A percentile compares a stretch with the other conserved stretches of the same genome.
Conservation (phyloP, 2,113 vertebrate genomes). For the Micronycteris hirsuta region DNA sequence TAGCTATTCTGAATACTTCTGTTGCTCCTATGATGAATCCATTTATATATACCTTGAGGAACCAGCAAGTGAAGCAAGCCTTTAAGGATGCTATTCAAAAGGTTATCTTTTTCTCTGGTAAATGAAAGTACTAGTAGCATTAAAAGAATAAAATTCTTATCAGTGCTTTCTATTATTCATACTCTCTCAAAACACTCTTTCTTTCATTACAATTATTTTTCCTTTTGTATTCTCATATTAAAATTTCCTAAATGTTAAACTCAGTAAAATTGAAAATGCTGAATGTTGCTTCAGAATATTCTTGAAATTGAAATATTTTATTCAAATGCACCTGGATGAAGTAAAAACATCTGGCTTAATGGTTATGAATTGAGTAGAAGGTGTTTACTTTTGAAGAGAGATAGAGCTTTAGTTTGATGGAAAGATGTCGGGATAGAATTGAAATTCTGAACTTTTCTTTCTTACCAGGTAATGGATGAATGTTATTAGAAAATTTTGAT, state of each 20-base stretch:
- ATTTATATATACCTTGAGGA: conserved; percentile 53
- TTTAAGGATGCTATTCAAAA: conserved; percentile 41
- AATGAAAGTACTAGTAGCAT: not conserved
- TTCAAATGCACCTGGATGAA: not conserved
- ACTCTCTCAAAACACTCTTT: not conserved
- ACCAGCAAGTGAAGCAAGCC: conserved; percentile 55
- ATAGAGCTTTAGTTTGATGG: not conserved
- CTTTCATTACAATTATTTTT: not conserved
- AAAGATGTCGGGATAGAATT: not conserved
- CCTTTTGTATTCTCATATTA: not conserved
- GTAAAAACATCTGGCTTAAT: not conserved
- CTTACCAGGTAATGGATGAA: not conserved
- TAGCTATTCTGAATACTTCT: conserved; percentile 61
- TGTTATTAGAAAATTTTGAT: not conserved
- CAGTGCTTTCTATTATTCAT: not conserved
- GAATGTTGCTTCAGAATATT: not conserved
- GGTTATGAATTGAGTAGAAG: not conserved
- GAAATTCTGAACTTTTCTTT: not conserved
- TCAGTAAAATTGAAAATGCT: not conserved
- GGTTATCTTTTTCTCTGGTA: not conserved
- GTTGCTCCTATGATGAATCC: conserved; percentile 63
- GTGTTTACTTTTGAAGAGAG: not conserved
- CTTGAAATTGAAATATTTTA: not conserved
- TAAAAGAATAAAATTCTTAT: not conserved
- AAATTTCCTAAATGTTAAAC: not conserved